Base-by-base conservation (phyloP, 2,797 vertebrate genomes). In the Aphelocoma californica region DNA sequence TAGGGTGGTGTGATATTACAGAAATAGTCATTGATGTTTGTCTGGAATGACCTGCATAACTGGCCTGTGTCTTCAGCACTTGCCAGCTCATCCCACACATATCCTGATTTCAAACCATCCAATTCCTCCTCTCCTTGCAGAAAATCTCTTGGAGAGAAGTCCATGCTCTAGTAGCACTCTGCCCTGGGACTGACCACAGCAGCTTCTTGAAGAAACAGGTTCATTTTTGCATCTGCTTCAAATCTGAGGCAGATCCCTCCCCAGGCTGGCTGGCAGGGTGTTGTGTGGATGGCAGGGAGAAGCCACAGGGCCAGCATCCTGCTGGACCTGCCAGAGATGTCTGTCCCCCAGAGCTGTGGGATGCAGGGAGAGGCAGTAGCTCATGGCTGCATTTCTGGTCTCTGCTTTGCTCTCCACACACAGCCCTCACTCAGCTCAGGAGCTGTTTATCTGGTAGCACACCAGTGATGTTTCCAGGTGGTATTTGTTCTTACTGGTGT, bases 11-110 rank as follows among this genome's bases (percentile, higher is more conserved):
- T 74, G 75, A 32, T 56, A 14, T 14, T 89, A 61, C 42, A 69
- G 32, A 88, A 92, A 45, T 60, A 89, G 17, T 47, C 72, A 60
- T 7, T 84, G 61, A 21, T 18, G 15, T 83, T 84, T 12, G 3
- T 77, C 81, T 93, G 79, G 84, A 85, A 71, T 78, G 75, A 91
- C 91, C 90, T 86, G 85, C 54, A 6, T 60, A 26, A 88, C 79
- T 90, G 66, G 67, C 36, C 48, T 3, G 1, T 77, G 50, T 61
- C 69, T 91, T 73, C 75, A 83, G 79, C 42, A 17, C 38, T 26
- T 80, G 45, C 80, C 85, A 93, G 72, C 53, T 88, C 58, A 86
- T 81, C 80, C 75, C 75, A 86, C 64, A 69, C 20, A 2, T 64
- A 48, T 4, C 71, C 61, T 65, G 53, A 16, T 53, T 72, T 80